Percentiles rank a stretch among this genome's conserved stretches.
Conservation (phyloP, 2,113 vertebrate species). For the Cyanoderma ruficeps region DNA sequence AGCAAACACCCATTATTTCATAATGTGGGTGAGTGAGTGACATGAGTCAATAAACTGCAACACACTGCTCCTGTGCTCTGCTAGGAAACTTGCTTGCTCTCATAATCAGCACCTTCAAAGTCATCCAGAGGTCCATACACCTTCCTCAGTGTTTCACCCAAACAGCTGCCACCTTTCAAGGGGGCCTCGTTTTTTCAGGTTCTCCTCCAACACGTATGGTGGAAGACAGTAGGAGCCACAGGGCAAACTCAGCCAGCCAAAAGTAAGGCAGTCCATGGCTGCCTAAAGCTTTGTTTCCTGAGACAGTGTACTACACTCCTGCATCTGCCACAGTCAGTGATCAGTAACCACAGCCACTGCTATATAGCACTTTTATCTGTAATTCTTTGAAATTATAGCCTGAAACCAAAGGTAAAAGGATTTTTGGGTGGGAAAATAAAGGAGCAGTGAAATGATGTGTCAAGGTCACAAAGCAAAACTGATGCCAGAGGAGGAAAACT, state of each 20-base stretch:
- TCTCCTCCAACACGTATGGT: background rate
- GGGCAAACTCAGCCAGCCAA: background rate
- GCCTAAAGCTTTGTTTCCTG: background rate
- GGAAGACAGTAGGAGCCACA: background rate
- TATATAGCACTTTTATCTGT: background rate
- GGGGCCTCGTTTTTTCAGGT: background rate
- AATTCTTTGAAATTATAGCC: background rate
- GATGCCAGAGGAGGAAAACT: background rate
- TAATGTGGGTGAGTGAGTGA: background rate
- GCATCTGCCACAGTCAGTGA: background rate
- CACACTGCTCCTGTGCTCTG: background rate
- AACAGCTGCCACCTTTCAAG: background rate
- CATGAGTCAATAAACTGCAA: background rate
- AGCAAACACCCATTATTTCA: background rate
- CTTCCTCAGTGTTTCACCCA: background rate
- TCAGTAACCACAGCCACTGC: background rate
- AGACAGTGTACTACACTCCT: rapidly evolving
- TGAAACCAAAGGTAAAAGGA: background rate
- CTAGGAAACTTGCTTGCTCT: background rate
- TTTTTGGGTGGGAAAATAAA: background rate
- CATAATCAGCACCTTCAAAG: background rate
- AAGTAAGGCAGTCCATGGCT: background rate
- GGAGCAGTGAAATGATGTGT: background rate
- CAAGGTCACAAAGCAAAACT: background rate
- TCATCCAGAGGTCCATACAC: background rate